Conservation (phyloP, 2,797 vertebrate genomes). For the Leucoraja ocellata region DNA sequence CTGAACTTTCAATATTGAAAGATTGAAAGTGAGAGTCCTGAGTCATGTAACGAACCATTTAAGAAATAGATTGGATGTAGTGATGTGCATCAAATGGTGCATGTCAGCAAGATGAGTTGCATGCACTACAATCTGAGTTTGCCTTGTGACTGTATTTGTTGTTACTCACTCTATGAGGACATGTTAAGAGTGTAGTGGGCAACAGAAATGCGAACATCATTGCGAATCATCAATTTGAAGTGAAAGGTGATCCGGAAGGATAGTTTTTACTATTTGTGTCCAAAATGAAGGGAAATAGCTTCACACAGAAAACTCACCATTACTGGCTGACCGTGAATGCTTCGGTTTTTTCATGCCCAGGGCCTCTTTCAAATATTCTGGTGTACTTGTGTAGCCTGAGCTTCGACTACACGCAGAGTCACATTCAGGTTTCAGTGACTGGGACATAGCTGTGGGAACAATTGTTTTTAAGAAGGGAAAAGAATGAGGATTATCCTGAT, state of each 20-base stretch:
- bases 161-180: not conserved
- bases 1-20: not conserved
- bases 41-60: not conserved
- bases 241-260: not conserved
- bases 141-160: not conserved
- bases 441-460: slow-evolving; percentile 51
- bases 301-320: slow-evolving; percentile 53
- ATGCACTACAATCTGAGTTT: not conserved
- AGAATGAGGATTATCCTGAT: not conserved
- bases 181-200: not conserved
- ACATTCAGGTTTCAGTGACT: slow-evolving; percentile 53
- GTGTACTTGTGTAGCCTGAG: slow-evolving; percentile 48
- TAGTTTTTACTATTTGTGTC: not conserved
- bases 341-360: slow-evolving; percentile 65
- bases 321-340: slow-evolving; percentile 60
- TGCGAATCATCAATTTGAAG: not conserved
- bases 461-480: not conserved
- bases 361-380: slow-evolving; percentile 69
- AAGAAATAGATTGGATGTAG: not conserved
- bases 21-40: no score
- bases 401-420: slow-evolving; percentile 47
- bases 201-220: not conserved
- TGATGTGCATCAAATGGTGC: not conserved
- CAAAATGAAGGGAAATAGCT: not conserved
- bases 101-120: not conserved